Conservation (phyloP, 35 echinoderm and acorn worm species). For the Diadema setosum region DNA sequence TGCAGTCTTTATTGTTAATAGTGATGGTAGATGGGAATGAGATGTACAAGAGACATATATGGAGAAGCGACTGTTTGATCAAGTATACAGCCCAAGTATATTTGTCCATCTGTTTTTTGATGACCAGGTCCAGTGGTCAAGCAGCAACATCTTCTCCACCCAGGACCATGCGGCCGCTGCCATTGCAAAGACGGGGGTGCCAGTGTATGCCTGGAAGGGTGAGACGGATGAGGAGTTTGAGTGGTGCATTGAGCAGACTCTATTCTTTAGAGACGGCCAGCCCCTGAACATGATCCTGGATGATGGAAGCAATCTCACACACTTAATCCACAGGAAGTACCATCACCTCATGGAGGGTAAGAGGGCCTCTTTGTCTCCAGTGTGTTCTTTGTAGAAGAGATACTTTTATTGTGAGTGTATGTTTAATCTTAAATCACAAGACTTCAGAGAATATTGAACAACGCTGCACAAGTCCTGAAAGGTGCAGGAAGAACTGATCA, state of each 20-base stretch:
- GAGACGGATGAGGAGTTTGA: constrained; percentile 63
- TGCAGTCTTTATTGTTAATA: too few relatives aligned
- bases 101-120: too few relatives aligned
- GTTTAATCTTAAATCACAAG: neutral
- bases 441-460: neutral
- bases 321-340: neutral
- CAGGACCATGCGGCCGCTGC: constrained; percentile 63
- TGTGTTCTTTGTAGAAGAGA: neutral
- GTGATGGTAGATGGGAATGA: too few relatives aligned
- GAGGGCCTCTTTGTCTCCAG: neutral
- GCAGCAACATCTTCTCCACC: constrained; percentile 62
- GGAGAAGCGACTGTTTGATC: too few relatives aligned
- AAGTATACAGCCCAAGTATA: too few relatives aligned
- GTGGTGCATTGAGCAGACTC: constrained; percentile 46
- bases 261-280: constrained; percentile 47
- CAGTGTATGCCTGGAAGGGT: constrained; percentile 60
- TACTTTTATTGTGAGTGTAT: neutral
- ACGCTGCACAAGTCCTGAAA: neutral
- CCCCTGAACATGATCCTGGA: constrained; percentile 70
- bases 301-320: constrained; percentile 23
- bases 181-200: constrained; percentile 43
- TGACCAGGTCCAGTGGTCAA: neutral
- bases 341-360: neutral
- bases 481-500: neutral
- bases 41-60: too few relatives aligned